Base-by-base conservation (phyloP, 2,113 vertebrate species). In the Anas platyrhynchos region DNA sequence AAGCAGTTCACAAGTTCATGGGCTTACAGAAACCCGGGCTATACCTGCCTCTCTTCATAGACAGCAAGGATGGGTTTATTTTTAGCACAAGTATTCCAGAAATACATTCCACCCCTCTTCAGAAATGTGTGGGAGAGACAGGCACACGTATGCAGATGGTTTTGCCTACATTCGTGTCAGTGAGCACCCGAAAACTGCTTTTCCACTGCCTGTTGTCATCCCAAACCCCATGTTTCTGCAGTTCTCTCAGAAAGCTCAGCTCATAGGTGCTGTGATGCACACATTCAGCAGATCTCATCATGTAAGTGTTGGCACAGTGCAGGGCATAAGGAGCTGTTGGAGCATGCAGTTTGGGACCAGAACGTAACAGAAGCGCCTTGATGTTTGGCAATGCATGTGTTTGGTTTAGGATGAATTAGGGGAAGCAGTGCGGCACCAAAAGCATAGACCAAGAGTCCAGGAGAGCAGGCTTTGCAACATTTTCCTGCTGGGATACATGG, bases 11-110 rank as follows among this genome's bases (percentile, higher is more conserved):
- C 27, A 66, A 93, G 90, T 95, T 95, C 95, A 93, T 15, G 48
- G 41, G n/a, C 46, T 95, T 90, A 76, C 55, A 96, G 86, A 97
- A 84, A 93, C 50, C 91, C 92, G 71, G 71, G 41, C 55, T 91
- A 50, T 96, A 96, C 96, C 96, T 95, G 88, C n/a, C 88, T 92
- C 48, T 92, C 71, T 93, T 95, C 93, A 89, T 93, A 94, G 86
- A 89, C 86, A 95, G 92, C 77, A 79, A 71, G 69, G 36, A 62
- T 85, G 63, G 25, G 27, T 73, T 91, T 97, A 94, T 96, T 93
- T 96, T 96, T 96, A 96, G 92, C 67, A 73, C 27, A 74, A 87
- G 32, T 94, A 92, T 89, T 94, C 77, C 88, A 96, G 86, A 96
- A 95, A 93, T 96, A 97, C 89, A 86, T 95, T 95, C 93, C 89